Base-by-base conservation (phyloP, 1,140 invertebrate genomes). In the Caenorhabditis elegans region DNA sequence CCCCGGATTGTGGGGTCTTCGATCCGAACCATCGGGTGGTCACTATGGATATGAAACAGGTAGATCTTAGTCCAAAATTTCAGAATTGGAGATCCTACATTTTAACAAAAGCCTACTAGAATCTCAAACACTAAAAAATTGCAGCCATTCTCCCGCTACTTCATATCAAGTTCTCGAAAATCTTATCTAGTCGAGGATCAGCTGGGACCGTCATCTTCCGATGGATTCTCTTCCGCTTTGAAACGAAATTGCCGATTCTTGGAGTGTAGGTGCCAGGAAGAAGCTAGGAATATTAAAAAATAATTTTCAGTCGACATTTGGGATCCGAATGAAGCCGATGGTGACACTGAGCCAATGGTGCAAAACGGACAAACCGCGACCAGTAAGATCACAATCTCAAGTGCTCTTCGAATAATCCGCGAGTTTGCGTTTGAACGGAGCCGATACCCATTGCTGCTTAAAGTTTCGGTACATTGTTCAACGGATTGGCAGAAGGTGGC, bases 121-220 rank as follows among this genome's bases (percentile, higher is more conserved):
- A 17, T 3, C 15, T n/a, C 3, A 55, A 31, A 55, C 15, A 11
- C 22, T 26, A 31, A n/a, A 8, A 60, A 24, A 17, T 60, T 79
- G 10, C 70, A 92, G 76, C 93, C 93, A 4, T 87, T 94, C 28
- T 87, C 90, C 49, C 91, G 93, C 86, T 93, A 94, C 86, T 93
- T 92, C 86, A 93, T 93, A 49, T 91, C 92, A 10, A 92, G 92
- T 11, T 93, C 93, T 19, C 92, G 93, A 87, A 93, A 93, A 86
- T 93, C 93, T 91, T 93, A 93, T 86, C 86, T 93, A 43, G 89
- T 91, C 3, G 92, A 91, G 39, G 92, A 92, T 86, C 92, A 93
- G 86, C 86, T 93, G 22, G 92, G 92, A 11, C 90, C 91, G 26
- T 91, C 91, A 83, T 92, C 91, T 83, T 89, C 92, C 49, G 92